Base-by-base conservation (phyloP, 2,888 invertebrate genomes). In the Catocala nupta region DNA sequence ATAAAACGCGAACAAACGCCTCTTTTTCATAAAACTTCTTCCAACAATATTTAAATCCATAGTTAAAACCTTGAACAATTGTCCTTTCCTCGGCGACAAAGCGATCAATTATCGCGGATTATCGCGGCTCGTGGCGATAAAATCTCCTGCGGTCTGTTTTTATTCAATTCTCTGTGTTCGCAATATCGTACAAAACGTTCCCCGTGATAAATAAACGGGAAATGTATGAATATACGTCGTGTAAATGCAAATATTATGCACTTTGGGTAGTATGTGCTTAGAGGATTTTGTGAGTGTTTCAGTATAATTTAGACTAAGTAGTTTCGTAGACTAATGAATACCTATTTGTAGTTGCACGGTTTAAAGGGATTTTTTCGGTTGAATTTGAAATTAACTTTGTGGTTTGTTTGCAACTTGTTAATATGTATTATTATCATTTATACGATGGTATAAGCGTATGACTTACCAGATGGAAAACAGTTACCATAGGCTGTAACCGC, bases 51-150 rank as follows among this genome's bases (percentile, higher is more conserved):
- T 63, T 34, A 55, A 49, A 63, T 48, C 39, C 16, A n/a, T 51
- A 34, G 43, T 45, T 58, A 39, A 43, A 55, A 34, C 11, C 43
- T 55, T 67, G 42, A 45, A 16, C 51, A 43, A 57, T 62, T 42
- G 39, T 52, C 43, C 48, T 33, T 70, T 58, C 55, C 48, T 51
- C 33, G 48, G 49, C 52, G 50, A 73, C 54, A 60, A 68, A 64
- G 73, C 53, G 45, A 68, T 71, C 64, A 64, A 61, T 68, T 64
- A 71, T 64, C 57, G 13, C 39, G 54, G 73, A 64, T 71, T 68
- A 73, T 58, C 45, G 51, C 47, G 39, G 25, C 36, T 13, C 10
- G n/a, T 1, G 34, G 48, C 34, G 64, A 56, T 63, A 13, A 54
- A 72, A 68, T 55, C 53, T 55, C 45, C 43, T 36, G 61, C 11